Conservation (phyloP, 2,888 invertebrate genomes). For the Mythimna ferrago region DNA sequence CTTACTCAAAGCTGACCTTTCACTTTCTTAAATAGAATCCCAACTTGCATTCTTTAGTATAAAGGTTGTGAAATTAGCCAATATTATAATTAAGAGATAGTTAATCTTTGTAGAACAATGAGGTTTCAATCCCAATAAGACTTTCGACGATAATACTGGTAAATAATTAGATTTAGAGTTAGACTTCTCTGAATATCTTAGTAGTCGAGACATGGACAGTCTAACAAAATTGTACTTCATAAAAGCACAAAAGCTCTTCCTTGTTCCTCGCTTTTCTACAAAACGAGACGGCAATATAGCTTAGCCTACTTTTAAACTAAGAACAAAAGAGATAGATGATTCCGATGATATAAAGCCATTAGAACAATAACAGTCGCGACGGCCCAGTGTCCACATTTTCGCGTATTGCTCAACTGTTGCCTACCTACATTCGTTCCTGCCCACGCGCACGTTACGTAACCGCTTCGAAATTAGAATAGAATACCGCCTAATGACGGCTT, state of each 20-base stretch:
- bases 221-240: conserved; percentile 5
- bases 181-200: conserved; percentile 2
- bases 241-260: conserved; percentile 18
- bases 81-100: conserved; percentile 52
- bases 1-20: conserved; percentile 62
- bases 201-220: not conserved
- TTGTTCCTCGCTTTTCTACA: conserved; percentile 10
- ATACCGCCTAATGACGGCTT: conserved; percentile 72
- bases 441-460: conserved; percentile 75
- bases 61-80: conserved; percentile 54
- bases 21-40: conserved; percentile 57
- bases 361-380: conserved; percentile 48
- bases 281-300: not conserved
- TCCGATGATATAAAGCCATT: conserved; percentile 32
- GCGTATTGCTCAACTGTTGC: conserved; percentile 75
- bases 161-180: not conserved
- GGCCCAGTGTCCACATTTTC: conserved; percentile 68
- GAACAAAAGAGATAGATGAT: conserved; percentile 27
- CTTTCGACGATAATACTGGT: conserved; percentile 4
- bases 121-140: conserved; percentile 11
- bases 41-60: conserved; percentile 47
- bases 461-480: conserved; percentile 81
- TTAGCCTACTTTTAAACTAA: conserved; percentile 5
- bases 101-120: conserved; percentile 34
- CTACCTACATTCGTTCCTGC: conserved; percentile 66